Percentiles rank a stretch among this genome's conserved stretches.
Evolutionary conservation across 2,888 invertebrate species (phyloP).

Genomic region (Mimumesa dahlbomi): DNA sequence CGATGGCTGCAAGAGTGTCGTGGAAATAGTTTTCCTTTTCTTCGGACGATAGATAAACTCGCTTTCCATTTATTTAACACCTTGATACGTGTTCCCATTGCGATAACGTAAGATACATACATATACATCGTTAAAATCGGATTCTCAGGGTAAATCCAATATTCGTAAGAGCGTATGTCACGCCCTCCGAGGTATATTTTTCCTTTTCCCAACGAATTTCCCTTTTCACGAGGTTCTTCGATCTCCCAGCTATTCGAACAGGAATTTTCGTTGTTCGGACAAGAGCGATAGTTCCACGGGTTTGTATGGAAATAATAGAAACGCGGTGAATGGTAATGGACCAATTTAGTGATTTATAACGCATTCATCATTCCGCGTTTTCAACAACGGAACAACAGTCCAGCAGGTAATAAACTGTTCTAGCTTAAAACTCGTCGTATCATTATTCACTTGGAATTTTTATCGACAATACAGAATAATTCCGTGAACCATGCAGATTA

Average conservation of each 20-base stretch:
- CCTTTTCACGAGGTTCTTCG: conserved; percentile 1
- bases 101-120: no score
- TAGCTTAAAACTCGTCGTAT: no score
- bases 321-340: conserved; percentile 13
- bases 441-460: no score
- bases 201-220: conserved; percentile 6
- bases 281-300: background rate
- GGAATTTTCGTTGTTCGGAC: conserved; percentile 7
- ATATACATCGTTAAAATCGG: conserved; percentile 31
- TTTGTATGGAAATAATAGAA: background rate
- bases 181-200: conserved; percentile 4
- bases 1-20: no score
- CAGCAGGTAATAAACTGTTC: no score
- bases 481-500: no score
- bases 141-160: conserved; percentile 28
- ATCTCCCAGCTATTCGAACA: conserved; percentile 13
- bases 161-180: conserved; percentile 11
- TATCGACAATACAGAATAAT: no score
- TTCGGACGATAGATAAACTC: no score
- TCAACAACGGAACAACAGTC: no score
- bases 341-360: background rate
- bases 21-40: no score
- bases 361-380: background rate
- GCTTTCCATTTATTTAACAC: no score
- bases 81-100: no score